A percentile compares a stretch with the other conserved stretches of the same genome.
These are phyloP conservation scores for Trissoscelio sp. DNA, from an alignment of 2,888 invertebrate species.

Conservation along the genomic window DNA sequence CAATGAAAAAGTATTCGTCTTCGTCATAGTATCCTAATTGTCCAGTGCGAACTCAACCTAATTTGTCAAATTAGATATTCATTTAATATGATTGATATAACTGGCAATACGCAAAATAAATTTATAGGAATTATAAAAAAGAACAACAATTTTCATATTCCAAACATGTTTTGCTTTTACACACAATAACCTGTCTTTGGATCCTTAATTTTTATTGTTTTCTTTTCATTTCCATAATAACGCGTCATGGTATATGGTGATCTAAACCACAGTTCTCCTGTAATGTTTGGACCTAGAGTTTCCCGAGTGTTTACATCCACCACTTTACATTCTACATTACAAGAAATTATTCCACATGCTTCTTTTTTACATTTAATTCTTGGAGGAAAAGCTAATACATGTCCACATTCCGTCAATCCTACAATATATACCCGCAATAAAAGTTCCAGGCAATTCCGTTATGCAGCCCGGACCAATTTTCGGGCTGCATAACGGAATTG, in stretches of 20 bases:
- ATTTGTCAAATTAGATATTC: no score
- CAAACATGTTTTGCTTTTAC: no score
- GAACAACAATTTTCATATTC: neutral
- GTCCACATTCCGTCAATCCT: slow-evolving; percentile 55
- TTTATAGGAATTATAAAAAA: neutral
- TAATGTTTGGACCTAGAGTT: slow-evolving; percentile 66
- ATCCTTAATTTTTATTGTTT: slow-evolving; percentile 23
- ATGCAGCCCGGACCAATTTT: no score
- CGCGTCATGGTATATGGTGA: slow-evolving; percentile 54
- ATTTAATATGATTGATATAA: neutral
- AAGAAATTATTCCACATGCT: slow-evolving; percentile 70
- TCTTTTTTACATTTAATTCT: slow-evolving; percentile 41
- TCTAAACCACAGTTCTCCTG: slow-evolving; percentile 65
- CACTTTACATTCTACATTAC: slow-evolving; percentile 69
- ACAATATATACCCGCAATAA: no score
- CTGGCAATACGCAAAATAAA: no score
- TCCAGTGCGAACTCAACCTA: slow-evolving; percentile 76
- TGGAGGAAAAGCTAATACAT: slow-evolving; percentile 2
- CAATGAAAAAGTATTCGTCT: slow-evolving; percentile 73
- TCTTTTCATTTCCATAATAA: slow-evolving; percentile 67
- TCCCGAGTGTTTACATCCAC: slow-evolving; percentile 65
- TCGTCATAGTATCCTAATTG: slow-evolving; percentile 77
- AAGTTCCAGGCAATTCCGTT: no score
- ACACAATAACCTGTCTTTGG: slow-evolving; percentile 24
- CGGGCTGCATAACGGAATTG: no score